Base-by-base conservation (phyloP, 2,888 invertebrate genomes). In the Myopa testacea region DNA sequence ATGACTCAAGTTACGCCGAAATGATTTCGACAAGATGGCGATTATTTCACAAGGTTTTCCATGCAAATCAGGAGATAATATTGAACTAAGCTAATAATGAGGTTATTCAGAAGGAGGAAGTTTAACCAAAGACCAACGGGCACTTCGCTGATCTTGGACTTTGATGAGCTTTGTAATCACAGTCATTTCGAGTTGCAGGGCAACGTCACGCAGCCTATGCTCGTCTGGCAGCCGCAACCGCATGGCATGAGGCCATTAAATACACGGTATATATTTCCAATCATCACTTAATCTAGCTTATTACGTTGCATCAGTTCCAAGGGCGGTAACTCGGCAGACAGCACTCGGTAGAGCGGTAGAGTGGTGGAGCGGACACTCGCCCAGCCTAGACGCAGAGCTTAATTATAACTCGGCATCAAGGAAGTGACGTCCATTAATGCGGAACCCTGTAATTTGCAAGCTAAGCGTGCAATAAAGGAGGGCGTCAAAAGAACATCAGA, bases 201-300 rank as follows among this genome's bases (percentile, higher is more conserved):
- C 16, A 16, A 4, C 26, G 14, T 63, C 50, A 50, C 14, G 14
- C 45, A 26, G 14, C 12, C 52, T n/a, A 19, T 40, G 14, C 12
- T 26, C 3, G 26, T 1, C 69, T 50, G 4, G 3, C 14, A 4
- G 16, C 37, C 63, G 0, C 19, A 63, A 8, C 16, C 67, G 40
- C 37, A n/a, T 7, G 16, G 55, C 50, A 69, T 34, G 7, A 4
- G 8, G 50, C 52, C 8, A 26, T 50, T 34, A 3, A 37, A 38
- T 38, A 26, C 37, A 55, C 52, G 70, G 6, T 60, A 75, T 68
- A 45, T 19, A 45, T 60, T 60, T 63, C 19, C 69, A 71, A 76
- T 76, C 70, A 76, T 71, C 76, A 71, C 70, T 65, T 71, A 71
- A 76, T 76, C 65, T 63, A 50, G 45, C 40, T 52, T 63, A 76